These are phyloP conservation scores for Caenorhabditis angaria DNA, from an alignment of 2,888 invertebrate species.

Conservation along the genomic window DNA sequence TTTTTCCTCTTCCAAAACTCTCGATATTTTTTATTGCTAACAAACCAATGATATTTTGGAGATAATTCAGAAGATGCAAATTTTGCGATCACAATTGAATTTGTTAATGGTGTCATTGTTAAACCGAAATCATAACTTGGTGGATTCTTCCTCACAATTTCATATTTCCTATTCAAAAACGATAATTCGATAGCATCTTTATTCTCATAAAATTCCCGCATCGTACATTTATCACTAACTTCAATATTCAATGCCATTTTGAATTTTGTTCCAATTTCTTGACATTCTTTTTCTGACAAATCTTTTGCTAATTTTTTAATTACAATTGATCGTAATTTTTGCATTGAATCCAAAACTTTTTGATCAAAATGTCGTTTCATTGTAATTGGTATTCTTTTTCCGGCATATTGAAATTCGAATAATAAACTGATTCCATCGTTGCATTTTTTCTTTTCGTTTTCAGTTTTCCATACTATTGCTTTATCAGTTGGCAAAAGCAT, in stretches of 20 bases:
- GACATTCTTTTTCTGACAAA: background rate
- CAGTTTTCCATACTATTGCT: constrained; percentile 1
- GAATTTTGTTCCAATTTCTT: background rate
- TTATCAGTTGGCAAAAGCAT: background rate
- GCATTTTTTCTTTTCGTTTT: constrained; percentile 11
- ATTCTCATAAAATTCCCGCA: background rate
- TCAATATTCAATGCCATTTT: background rate
- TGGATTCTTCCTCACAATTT: background rate
- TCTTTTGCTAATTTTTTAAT: constrained; percentile 3
- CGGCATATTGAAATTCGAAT: constrained; percentile 15
- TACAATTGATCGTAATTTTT: constrained; percentile 6
- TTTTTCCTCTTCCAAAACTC: background rate
- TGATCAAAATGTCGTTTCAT: constrained; percentile 14
- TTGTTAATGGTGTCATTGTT: background rate
- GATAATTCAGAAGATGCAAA: background rate
- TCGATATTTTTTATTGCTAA: constrained; percentile 1
- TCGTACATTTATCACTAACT: background rate
- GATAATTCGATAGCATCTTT: background rate
- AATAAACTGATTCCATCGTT: constrained; percentile 12
- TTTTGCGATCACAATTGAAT: background rate
- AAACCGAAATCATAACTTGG: background rate
- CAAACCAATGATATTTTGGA: constrained; percentile 20
- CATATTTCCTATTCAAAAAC: background rate
- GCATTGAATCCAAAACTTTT: constrained; percentile 3
- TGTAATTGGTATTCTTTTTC: constrained; percentile 3